Evolutionary conservation across 2,888 invertebrate species (phyloP).

Genomic region (Ametastegia equiseti): DNA sequence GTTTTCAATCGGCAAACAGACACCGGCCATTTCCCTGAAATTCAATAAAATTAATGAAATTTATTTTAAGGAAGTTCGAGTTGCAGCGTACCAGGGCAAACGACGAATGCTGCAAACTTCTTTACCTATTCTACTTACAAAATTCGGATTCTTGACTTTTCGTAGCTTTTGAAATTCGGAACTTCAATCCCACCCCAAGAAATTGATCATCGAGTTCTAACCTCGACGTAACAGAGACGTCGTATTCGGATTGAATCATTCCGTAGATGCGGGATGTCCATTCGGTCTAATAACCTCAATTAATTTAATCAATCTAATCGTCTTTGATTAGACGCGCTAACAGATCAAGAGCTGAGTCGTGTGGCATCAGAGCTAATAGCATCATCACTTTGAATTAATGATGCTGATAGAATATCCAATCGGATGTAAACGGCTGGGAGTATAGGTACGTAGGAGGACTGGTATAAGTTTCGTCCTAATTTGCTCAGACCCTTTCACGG

Average conservation of each 20-base stretch:
- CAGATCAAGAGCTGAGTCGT: background rate
- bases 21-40: background rate
- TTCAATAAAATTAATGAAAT: constrained; percentile 23
- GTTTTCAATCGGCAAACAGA: constrained; percentile 34
- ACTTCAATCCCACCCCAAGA: too few relatives aligned
- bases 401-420: background rate
- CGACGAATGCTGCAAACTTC: background rate
- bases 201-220: too few relatives aligned
- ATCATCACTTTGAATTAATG: background rate
- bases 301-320: constrained; percentile 19
- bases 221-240: background rate
- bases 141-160: background rate
- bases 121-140: background rate
- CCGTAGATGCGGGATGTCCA: background rate
- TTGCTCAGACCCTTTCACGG: too few relatives aligned
- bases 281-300: constrained; percentile 2
- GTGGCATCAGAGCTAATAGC: background rate
- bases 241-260: background rate
- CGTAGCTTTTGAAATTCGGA: background rate
- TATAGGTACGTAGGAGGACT: too few relatives aligned
- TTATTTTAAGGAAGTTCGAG: constrained; percentile 9
- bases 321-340: background rate
- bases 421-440: too few relatives aligned
- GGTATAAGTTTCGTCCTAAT: too few relatives aligned
- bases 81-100: background rate